A percentile compares a stretch with the other conserved stretches of the same genome.
Conservation (phyloP, 1,140 invertebrate species). For the Ptiloglossa arizonensis region DNA sequence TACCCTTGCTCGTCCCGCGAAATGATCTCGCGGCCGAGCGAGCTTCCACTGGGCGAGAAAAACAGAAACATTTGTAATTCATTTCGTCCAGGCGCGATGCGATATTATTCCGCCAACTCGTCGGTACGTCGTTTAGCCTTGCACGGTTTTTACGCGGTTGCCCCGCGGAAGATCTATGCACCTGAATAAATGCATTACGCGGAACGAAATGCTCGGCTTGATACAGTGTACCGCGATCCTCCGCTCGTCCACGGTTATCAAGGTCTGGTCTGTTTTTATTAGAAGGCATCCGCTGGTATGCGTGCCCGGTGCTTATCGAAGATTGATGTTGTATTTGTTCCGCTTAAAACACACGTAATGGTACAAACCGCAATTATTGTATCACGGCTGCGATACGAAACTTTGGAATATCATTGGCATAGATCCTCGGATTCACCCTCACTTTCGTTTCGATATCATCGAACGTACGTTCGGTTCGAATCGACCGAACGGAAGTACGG, state of each 20-base stretch:
- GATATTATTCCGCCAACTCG: constrained; percentile 26
- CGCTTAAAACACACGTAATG: constrained; percentile 25
- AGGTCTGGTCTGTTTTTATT: constrained; percentile 6
- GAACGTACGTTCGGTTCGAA: no score
- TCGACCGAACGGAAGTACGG: no score
- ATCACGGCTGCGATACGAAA: neutral
- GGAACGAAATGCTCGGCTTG: constrained; percentile 17
- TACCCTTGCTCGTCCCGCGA: constrained; percentile 12
- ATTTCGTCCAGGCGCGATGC: neutral
- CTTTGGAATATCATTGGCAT: no score
- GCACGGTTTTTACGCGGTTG: neutral
- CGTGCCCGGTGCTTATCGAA: constrained; percentile 5
- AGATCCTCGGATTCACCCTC: no score
- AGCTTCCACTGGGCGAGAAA: neutral
- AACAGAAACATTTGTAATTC: constrained; percentile 32
- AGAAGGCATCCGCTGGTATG: neutral
- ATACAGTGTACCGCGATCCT: constrained; percentile 10
- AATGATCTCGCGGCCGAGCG: neutral
- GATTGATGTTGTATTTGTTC: constrained; percentile 38
- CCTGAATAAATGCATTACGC: neutral
- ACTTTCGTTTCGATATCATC: no score
- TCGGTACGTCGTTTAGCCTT: constrained; percentile 12
- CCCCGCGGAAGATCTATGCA: constrained; percentile 14
- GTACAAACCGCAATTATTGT: constrained; percentile 2
- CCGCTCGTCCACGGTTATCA: constrained; percentile 13